These are phyloP conservation scores for Platycheirus albimanus DNA, from an alignment of 2,888 invertebrate genomes.

Conservation along the genomic window DNA sequence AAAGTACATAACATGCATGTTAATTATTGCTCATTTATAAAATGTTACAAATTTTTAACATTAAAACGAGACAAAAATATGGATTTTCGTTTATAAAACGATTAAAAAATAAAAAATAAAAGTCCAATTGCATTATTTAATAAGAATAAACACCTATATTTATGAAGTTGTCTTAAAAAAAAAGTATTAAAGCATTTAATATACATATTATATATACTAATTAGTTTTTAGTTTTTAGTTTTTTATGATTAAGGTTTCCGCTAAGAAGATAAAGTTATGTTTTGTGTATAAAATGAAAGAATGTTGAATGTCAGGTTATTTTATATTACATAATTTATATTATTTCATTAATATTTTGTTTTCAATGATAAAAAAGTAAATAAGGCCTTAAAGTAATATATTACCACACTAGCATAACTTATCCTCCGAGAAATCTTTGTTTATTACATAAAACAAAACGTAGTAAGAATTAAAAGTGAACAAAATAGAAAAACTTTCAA, in stretches of 20 bases:
- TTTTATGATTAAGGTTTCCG: background rate
- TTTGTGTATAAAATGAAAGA: constrained; percentile 11
- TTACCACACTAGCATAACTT: constrained; percentile 37
- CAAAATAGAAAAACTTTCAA: too few relatives aligned
- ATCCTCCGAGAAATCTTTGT: constrained; percentile 27
- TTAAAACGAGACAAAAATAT: background rate
- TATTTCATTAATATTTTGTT: background rate
- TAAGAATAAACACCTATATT: background rate
- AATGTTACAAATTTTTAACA: constrained; percentile 32
- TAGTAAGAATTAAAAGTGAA: background rate
- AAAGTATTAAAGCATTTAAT: background rate
- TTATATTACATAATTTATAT: background rate
- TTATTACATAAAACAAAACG: background rate
- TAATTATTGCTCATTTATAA: constrained; percentile 49
- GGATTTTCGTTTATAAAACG: constrained; percentile 28
- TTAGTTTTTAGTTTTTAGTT: too few relatives aligned
- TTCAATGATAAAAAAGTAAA: constrained; percentile 6
- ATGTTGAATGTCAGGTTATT: background rate
- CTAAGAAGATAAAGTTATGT: background rate
- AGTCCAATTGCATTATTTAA: constrained; percentile 15
- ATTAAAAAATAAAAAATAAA: too few relatives aligned
- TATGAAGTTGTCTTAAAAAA: background rate
- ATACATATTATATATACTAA: background rate
- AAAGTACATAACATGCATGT: constrained; percentile 7
- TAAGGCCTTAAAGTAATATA: constrained; percentile 55